Conservation (phyloP, 2,797 vertebrate species). For the Setipinna tenuifilis region DNA sequence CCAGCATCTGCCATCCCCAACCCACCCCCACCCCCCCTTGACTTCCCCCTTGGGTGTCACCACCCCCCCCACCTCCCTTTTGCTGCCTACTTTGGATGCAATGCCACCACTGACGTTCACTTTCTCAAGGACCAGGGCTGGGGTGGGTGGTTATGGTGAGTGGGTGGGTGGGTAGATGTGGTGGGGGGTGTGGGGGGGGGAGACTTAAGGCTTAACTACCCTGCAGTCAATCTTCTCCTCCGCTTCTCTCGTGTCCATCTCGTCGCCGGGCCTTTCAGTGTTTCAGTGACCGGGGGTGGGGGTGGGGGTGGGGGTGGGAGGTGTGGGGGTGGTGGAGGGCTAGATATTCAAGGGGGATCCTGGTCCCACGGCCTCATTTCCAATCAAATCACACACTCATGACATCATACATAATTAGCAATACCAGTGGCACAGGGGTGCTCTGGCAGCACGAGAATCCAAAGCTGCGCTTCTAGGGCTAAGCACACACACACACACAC, state of each 20-base stretch:
- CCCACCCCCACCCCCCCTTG: background rate
- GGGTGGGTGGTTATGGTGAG: too few relatives aligned
- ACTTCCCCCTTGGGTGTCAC: constrained; percentile 12
- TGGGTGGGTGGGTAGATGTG: too few relatives aligned
- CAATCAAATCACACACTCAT: constrained; percentile 8
- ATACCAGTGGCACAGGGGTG: constrained; percentile 10
- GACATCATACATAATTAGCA: constrained; percentile 23
- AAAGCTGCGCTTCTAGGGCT: background rate
- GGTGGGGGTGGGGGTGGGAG: constrained; percentile 37
- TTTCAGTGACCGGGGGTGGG: background rate
- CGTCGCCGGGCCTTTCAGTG: too few relatives aligned
- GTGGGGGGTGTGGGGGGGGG: background rate
- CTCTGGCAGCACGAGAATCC: background rate
- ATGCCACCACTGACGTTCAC: background rate
- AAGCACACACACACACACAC: background rate
- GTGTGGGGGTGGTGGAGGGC: background rate
- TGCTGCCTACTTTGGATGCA: constrained; percentile 47
- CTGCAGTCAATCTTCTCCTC: constrained; percentile 1
- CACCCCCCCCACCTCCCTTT: constrained; percentile 22
- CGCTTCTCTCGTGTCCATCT: background rate
- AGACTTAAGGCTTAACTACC: background rate
- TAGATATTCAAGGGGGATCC: background rate
- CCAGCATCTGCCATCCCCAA: background rate
- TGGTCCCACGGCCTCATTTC: background rate
- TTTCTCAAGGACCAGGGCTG: background rate